Evolutionary conservation across 2,888 invertebrate genomes (phyloP).

Genomic region (Metalampra italica): DNA sequence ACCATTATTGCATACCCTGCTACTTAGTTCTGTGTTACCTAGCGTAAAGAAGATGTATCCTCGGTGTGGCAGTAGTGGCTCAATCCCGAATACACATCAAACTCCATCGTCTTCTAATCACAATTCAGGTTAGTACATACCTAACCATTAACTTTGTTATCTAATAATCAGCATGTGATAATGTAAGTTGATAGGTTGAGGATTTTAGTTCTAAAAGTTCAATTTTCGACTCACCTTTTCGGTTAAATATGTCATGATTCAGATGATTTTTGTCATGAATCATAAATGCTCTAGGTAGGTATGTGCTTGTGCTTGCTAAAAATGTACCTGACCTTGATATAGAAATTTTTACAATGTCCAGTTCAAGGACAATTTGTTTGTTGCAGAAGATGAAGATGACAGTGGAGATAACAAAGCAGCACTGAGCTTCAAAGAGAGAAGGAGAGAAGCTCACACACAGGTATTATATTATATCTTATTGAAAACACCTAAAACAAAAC

Average conservation of each 20-base stretch:
- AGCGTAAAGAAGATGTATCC: slow-evolving; percentile 77
- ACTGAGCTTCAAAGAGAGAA: slow-evolving; percentile 93
- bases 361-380: not conserved
- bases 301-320: no score
- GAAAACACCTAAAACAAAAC: not conserved
- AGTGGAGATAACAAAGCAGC: slow-evolving; percentile 80
- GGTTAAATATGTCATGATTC: no score
- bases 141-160: not conserved
- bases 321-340: no score
- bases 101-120: slow-evolving; percentile 89
- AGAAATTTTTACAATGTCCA: no score
- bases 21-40: not conserved
- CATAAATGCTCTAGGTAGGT: no score
- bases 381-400: slow-evolving; percentile 80
- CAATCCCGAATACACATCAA: slow-evolving; percentile 85
- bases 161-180: no score
- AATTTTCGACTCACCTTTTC: no score
- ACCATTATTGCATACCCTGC: not conserved
- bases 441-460: slow-evolving; percentile 95
- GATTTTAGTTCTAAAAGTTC: no score
- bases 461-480: slow-evolving; percentile 31
- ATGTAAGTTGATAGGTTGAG: no score
- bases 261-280: no score
- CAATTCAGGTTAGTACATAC: slow-evolving; percentile 82
- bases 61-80: slow-evolving; percentile 87